Evolutionary conservation across 2,888 invertebrate species (phyloP).

Genomic region (Tipula vernalis): DNA sequence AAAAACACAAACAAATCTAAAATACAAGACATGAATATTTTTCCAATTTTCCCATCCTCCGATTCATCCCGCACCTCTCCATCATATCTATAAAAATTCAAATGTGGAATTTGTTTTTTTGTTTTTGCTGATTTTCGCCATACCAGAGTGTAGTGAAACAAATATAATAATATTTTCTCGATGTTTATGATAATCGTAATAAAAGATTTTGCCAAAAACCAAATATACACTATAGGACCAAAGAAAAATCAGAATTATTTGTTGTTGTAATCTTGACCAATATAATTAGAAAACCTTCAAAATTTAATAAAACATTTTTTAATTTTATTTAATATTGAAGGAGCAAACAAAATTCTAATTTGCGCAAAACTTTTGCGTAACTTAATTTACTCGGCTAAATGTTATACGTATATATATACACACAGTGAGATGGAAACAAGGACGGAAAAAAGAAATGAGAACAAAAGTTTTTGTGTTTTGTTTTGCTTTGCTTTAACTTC

Average conservation of each 20-base stretch:
- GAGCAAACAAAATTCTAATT: too few relatives aligned
- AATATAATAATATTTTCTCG: background rate
- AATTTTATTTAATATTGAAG: too few relatives aligned
- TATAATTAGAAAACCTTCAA: too few relatives aligned
- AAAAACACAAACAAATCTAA: background rate
- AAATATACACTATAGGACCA: too few relatives aligned
- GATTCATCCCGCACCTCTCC: background rate
- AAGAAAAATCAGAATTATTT: background rate
- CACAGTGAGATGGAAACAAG: background rate
- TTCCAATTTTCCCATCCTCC: background rate
- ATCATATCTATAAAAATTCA: background rate
- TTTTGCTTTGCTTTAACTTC: background rate
- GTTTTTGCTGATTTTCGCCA: background rate
- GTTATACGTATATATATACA: too few relatives aligned
- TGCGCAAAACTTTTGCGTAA: too few relatives aligned
- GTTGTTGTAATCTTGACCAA: too few relatives aligned
- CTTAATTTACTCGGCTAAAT: too few relatives aligned
- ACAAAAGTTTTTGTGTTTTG: background rate
- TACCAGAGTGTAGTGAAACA: too few relatives aligned
- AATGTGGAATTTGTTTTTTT: background rate
- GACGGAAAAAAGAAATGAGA: background rate
- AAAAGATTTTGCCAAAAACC: background rate
- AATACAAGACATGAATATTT: background rate
- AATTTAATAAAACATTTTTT: too few relatives aligned
- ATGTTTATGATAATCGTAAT: background rate